Evolutionary conservation across 1,140 invertebrate genomes (phyloP).

Genomic region (Oscheius sp.): DNA sequence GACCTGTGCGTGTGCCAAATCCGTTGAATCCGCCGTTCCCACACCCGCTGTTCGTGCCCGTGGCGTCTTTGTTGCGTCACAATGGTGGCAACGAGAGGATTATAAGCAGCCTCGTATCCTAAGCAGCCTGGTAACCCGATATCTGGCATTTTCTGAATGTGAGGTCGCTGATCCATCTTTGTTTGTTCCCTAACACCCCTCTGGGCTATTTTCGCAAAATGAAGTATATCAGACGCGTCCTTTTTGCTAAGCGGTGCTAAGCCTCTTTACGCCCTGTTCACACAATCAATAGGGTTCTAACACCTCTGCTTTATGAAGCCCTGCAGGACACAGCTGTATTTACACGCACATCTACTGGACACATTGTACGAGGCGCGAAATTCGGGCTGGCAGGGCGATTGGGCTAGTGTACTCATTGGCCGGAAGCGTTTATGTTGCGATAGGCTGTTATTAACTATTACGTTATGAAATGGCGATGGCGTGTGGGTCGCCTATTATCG

Average conservation of each 20-base stretch:
- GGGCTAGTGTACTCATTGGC: neutral
- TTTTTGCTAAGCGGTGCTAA: no score
- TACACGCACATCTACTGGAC: no score
- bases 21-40: no score
- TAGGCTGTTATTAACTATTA: slow-evolving; percentile 1
- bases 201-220: neutral
- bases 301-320: no score
- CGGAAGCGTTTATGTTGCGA: slow-evolving; percentile 6
- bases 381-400: no score
- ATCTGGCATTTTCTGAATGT: slow-evolving; percentile 11
- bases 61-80: slow-evolving; percentile 9
- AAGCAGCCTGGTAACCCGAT: slow-evolving; percentile 7
- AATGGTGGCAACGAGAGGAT: slow-evolving; percentile 13
- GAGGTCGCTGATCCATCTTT: neutral
- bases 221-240: no score
- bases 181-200: neutral
- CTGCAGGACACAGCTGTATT: no score
- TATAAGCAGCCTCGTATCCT: neutral
- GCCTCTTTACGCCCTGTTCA: no score
- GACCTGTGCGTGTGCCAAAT: no score
- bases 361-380: no score
- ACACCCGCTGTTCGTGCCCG: neutral
- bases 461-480: slow-evolving; percentile 7
- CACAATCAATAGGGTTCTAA: no score
- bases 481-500: slow-evolving; percentile 3